Evolutionary conservation across 1,140 invertebrate genomes (phyloP).

Genomic region (Zaprionus inermis): DNA sequence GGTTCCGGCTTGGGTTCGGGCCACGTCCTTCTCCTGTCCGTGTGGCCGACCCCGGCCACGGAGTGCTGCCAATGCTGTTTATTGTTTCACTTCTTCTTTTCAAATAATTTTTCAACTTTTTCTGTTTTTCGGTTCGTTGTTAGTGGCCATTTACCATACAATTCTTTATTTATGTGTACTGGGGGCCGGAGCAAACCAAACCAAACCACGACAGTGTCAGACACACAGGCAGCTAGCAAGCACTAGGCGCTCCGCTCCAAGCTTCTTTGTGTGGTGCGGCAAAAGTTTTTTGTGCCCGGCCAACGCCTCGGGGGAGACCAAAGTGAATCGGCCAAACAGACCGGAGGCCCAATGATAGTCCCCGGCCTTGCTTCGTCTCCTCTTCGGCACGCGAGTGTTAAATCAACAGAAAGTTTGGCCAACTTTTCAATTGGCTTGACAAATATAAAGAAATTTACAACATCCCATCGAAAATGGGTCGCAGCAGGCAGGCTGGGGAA

Average conservation of each 20-base stretch:
- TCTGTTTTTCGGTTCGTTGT: constrained; percentile 43
- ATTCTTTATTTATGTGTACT: constrained; percentile 70
- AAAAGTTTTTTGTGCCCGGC: constrained; percentile 55
- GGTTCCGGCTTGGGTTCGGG: constrained; percentile 4
- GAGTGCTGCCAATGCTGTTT: constrained; percentile 56
- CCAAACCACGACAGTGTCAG: background rate
- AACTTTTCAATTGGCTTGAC: constrained; percentile 79
- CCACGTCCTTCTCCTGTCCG: background rate
- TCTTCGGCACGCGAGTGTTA: constrained; percentile 54
- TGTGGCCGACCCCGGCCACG: no score
- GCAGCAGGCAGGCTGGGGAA: background rate
- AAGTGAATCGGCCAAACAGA: constrained; percentile 22
- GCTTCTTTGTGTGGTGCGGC: constrained; percentile 32
- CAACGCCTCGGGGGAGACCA: constrained; percentile 33
- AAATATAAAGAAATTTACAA: constrained; percentile 76
- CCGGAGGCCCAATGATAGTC: constrained; percentile 33
- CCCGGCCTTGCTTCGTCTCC: constrained; percentile 20
- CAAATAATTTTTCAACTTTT: constrained; percentile 72
- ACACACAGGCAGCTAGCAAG: constrained; percentile 12
- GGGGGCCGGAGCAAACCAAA: no score
- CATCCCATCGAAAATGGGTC: constrained; percentile 40
- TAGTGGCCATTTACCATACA: constrained; percentile 72
- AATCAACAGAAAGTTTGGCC: constrained; percentile 74
- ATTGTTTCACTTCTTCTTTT: constrained; percentile 64
- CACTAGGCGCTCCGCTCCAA: constrained; percentile 16